A percentile compares a stretch with the other conserved stretches of the same genome.
phyloP scores from a whole-genome alignment of 2,797 vertebrate species.

The Coregonus suidteri region DNA sequence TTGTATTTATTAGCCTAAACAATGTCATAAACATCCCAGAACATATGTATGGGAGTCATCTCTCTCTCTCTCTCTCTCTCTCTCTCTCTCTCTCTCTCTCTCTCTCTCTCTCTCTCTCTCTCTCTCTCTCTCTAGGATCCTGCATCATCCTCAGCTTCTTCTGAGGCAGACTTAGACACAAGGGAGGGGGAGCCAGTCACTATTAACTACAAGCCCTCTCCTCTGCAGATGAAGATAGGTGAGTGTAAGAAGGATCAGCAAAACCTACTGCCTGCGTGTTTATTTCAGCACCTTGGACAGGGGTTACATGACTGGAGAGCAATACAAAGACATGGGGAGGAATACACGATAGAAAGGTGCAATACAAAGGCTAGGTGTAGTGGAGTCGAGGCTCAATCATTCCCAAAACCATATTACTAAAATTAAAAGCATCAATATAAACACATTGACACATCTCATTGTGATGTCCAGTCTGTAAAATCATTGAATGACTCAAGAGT shows the following conservation, averaged over 20 bases:
- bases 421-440: not conserved
- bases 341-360: not conserved
- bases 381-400: not conserved
- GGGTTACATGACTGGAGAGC: constrained; percentile 5
- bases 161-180: constrained; percentile 89
- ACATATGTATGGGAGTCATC: constrained; percentile 5
- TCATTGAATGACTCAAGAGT: no score
- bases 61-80: constrained; percentile 40
- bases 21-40: not conserved
- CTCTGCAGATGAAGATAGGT: constrained; percentile 97
- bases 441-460: not conserved
- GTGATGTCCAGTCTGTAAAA: not conserved
- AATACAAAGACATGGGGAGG: not conserved
- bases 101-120: constrained; percentile 37
- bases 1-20: no score
- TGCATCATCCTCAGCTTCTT: constrained; percentile 88
- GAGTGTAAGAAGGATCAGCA: constrained; percentile 50
- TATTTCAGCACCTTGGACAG: constrained; percentile 65
- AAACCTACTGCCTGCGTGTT: constrained; percentile 12
- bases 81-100: constrained; percentile 22
- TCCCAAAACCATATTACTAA: not conserved
- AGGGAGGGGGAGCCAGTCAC: constrained; percentile 93
- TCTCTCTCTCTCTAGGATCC: constrained; percentile 80
- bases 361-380: not conserved
- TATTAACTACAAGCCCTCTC: constrained; percentile 98